Percentiles rank a stretch among this genome's conserved stretches.
phyloP scores from a whole-genome alignment of 2,113 vertebrate genomes.

The Oceanodroma tethys region DNA sequence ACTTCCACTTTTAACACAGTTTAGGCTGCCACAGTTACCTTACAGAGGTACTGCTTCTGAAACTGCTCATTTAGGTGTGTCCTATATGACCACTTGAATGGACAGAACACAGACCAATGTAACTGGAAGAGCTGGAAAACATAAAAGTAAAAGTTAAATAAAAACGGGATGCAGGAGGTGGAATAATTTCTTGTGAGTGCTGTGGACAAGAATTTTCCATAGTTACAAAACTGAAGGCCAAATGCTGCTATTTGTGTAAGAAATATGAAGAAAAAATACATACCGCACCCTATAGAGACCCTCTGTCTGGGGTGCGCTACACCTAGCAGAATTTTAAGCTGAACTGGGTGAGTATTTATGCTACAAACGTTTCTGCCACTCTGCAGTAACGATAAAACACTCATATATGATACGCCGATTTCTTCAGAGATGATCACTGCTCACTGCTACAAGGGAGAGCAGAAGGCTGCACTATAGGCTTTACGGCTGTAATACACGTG shows the following conservation, averaged over 20 bases:
- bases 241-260: neutral
- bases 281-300: rapidly evolving
- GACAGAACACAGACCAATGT: neutral
- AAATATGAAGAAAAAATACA: neutral
- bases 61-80: neutral
- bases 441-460: neutral
- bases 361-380: neutral
- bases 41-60: neutral
- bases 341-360: neutral
- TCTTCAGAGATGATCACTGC: neutral
- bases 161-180: neutral
- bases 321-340: neutral
- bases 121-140: neutral
- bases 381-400: neutral
- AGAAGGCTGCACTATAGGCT: neutral
- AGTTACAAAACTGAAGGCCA: neutral
- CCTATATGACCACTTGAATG: neutral
- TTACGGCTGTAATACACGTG: rapidly evolving
- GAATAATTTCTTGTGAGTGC: neutral
- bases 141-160: neutral
- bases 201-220: neutral
- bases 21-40: neutral
- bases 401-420: rapidly evolving
- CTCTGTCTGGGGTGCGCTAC: neutral
- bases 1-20: neutral